Conservation (phyloP, 2,797 vertebrate genomes). For the Intellagama lesueurii region DNA sequence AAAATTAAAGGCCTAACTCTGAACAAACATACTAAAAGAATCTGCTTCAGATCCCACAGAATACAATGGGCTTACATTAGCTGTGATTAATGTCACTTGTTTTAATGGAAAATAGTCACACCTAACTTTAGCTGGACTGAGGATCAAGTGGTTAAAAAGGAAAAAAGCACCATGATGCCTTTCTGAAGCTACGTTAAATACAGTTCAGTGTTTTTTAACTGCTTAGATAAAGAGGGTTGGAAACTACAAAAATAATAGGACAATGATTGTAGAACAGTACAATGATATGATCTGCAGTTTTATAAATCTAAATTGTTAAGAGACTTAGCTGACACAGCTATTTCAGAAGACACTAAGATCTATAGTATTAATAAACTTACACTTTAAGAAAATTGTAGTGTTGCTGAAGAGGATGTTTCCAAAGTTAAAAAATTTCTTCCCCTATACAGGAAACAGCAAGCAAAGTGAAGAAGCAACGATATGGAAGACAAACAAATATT, state of each 20-base stretch:
- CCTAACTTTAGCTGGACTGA: background rate
- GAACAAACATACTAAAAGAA: background rate
- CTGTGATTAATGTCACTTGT: background rate
- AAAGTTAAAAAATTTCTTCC: slow-evolving; percentile 83
- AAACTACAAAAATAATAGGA: background rate
- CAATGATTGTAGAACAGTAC: background rate
- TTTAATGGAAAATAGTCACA: background rate
- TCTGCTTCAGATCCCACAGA: background rate
- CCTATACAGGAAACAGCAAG: slow-evolving; percentile 76
- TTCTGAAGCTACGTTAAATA: background rate
- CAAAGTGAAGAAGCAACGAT: background rate
- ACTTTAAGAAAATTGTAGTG: slow-evolving; percentile 90
- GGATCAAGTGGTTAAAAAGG: background rate
- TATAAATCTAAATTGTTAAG: background rate
- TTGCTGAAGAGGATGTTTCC: slow-evolving; percentile 93
- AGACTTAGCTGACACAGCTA: background rate
- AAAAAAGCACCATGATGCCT: background rate
- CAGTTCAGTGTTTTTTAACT: background rate
- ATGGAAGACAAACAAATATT: background rate
- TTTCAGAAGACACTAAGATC: slow-evolving; percentile 1
- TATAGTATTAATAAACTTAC: slow-evolving; percentile 79
- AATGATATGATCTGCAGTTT: background rate
- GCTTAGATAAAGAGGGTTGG: background rate
- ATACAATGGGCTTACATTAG: background rate
- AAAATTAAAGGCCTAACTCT: background rate